Evolutionary conservation across 2,888 invertebrate genomes (phyloP).

Genomic region (Petrophora chlorosata): DNA sequence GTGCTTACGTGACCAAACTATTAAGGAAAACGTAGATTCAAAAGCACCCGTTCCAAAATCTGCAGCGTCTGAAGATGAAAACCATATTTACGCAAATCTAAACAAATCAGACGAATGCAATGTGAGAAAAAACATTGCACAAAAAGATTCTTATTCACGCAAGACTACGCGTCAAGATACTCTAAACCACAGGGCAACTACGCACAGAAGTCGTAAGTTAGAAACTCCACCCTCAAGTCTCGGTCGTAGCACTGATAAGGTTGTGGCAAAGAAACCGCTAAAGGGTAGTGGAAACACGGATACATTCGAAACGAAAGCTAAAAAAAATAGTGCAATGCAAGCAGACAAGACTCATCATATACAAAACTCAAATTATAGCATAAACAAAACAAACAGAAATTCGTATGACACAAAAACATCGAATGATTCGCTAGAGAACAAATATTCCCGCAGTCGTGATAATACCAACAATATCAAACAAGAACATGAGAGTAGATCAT

Average conservation of each 20-base stretch:
- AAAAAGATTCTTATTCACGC: constrained; percentile 35
- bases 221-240: constrained; percentile 28
- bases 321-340: constrained; percentile 9
- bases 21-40: constrained; percentile 31
- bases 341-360: constrained; percentile 10
- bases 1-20: constrained; percentile 19
- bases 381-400: constrained; percentile 19
- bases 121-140: constrained; percentile 30
- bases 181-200: constrained; percentile 22
- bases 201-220: constrained; percentile 27
- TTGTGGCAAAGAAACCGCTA: constrained; percentile 25
- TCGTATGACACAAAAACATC: constrained; percentile 27
- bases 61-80: constrained; percentile 37
- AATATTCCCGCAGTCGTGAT: constrained; percentile 21
- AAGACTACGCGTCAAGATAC: constrained; percentile 30
- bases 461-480: constrained; percentile 27
- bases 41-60: constrained; percentile 17
- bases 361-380: constrained; percentile 4
- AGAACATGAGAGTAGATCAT: constrained; percentile 40
- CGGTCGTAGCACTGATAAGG: constrained; percentile 26
- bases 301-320: constrained; percentile 18
- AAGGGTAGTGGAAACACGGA: constrained; percentile 13
- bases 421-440: constrained; percentile 10
- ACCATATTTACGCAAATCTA: constrained; percentile 53
- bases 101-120: constrained; percentile 32